These are phyloP conservation scores for Hoplostethus mediterraneus DNA, from an alignment of 2,797 vertebrate genomes.

Conservation along the genomic window DNA sequence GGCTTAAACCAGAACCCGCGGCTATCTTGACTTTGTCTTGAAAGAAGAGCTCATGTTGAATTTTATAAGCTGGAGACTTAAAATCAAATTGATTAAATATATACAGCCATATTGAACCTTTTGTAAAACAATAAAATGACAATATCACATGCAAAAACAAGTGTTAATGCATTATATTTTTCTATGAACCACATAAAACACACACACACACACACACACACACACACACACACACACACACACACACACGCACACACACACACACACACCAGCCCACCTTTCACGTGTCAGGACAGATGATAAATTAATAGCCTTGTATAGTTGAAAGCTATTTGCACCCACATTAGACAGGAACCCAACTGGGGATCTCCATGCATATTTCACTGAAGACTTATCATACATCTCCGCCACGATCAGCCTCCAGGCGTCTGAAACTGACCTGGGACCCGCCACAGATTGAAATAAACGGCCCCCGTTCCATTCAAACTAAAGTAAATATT, in stretches of 20 bases:
- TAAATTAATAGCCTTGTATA: slow-evolving; percentile 84
- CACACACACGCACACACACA: not conserved
- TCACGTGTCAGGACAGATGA: slow-evolving; percentile 82
- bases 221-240: slow-evolving; percentile 18
- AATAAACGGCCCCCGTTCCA: slow-evolving; percentile 67
- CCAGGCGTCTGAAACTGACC: slow-evolving; percentile 74
- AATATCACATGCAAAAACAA: slow-evolving; percentile 15
- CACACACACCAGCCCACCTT: slow-evolving; percentile 48
- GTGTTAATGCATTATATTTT: slow-evolving; percentile 21
- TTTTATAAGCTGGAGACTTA: slow-evolving; percentile 45
- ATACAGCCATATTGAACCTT: slow-evolving; percentile 32
- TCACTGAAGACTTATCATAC: slow-evolving; percentile 83
- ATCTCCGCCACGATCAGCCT: slow-evolving; percentile 82
- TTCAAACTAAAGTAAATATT: slow-evolving; percentile 76
- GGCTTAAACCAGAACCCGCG: slow-evolving; percentile 76
- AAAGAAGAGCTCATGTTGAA: slow-evolving; percentile 52
- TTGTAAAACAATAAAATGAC: slow-evolving; percentile 14
- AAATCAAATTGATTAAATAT: slow-evolving; percentile 43
- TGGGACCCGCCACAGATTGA: slow-evolving; percentile 72
- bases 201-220: slow-evolving; percentile 6
- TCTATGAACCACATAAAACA: no score
- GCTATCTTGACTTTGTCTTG: slow-evolving; percentile 64
- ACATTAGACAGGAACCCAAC: slow-evolving; percentile 86
- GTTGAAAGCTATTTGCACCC: slow-evolving; percentile 88
- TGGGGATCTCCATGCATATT: slow-evolving; percentile 85